A percentile compares a stretch with the other conserved stretches of the same genome.
These are phyloP conservation scores for Rhadina sibilatrix DNA, from an alignment of 2,113 vertebrate genomes.

Conservation along the genomic window DNA sequence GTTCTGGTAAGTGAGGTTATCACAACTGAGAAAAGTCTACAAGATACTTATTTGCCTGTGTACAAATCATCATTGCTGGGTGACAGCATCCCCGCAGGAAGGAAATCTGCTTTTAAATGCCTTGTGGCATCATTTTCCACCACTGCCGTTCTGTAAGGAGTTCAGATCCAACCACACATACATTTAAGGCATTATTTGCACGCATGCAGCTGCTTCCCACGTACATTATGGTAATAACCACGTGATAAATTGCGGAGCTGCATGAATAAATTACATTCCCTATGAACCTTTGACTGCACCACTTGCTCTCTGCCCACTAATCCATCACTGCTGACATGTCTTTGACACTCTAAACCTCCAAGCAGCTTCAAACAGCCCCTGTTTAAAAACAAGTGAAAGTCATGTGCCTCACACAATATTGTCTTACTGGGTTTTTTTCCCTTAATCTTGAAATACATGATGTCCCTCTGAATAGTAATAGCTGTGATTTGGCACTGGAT, in stretches of 20 bases:
- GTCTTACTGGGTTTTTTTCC: background rate
- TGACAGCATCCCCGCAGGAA: slow-evolving; percentile 19
- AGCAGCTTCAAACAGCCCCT: slow-evolving; percentile 7
- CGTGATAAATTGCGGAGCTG: background rate
- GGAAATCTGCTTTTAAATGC: slow-evolving; percentile 30
- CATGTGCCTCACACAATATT: background rate
- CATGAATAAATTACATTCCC: slow-evolving; percentile 48
- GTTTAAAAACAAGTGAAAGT: slow-evolving; percentile 19
- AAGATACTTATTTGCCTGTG: background rate
- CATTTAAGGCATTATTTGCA: slow-evolving; percentile 27
- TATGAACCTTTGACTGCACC: slow-evolving; percentile 34
- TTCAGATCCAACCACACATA: slow-evolving; percentile 18
- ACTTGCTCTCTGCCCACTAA: slow-evolving; percentile 47
- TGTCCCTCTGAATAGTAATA: background rate
- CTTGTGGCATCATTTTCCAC: background rate
- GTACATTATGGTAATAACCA: slow-evolving; percentile 18
- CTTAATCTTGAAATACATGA: background rate
- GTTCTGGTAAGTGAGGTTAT: background rate
- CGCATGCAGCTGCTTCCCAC: slow-evolving; percentile 2
- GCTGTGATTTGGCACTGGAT: background rate
- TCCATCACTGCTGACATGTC: background rate
- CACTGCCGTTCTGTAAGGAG: background rate
- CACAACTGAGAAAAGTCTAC: background rate
- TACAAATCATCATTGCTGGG: background rate
- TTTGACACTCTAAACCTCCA: background rate